These are phyloP conservation scores for Coleophora deauratella DNA, from an alignment of 2,888 invertebrate genomes.

Conservation along the genomic window DNA sequence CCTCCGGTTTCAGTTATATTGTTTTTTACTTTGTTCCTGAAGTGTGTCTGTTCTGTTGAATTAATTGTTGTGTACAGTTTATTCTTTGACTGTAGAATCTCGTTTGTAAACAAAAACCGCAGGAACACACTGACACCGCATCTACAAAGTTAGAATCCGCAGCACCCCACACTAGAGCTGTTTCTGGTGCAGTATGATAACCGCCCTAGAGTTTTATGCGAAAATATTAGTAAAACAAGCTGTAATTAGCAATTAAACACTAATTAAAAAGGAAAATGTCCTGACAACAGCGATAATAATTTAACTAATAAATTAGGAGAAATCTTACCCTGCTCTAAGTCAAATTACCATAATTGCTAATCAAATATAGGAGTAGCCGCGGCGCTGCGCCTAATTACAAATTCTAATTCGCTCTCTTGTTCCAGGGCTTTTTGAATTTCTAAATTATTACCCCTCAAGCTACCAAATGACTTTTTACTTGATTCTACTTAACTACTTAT, in stretches of 20 bases:
- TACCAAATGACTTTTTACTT: slow-evolving; percentile 50
- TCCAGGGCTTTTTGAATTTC: slow-evolving; percentile 69
- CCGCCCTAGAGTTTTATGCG: too few relatives aligned
- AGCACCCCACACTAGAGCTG: too few relatives aligned
- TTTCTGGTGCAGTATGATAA: too few relatives aligned
- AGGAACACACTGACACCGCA: too few relatives aligned
- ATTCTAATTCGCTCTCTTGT: slow-evolving; percentile 72
- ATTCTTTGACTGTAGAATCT: too few relatives aligned
- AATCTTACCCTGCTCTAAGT: slow-evolving; percentile 71
- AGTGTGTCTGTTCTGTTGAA: too few relatives aligned
- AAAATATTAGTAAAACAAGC: background rate
- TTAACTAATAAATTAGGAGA: slow-evolving; percentile 70
- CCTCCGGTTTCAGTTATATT: too few relatives aligned
- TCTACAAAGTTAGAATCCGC: too few relatives aligned
- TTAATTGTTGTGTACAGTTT: too few relatives aligned
- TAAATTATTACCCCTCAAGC: slow-evolving; percentile 60
- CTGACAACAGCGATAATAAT: slow-evolving; percentile 54
- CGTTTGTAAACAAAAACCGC: too few relatives aligned
- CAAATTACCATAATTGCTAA: slow-evolving; percentile 74
- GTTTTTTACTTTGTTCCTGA: too few relatives aligned
- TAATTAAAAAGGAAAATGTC: slow-evolving; percentile 27
- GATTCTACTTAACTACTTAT: slow-evolving; percentile 1
- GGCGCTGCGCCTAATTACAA: slow-evolving; percentile 66
- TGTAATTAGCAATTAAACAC: slow-evolving; percentile 17
- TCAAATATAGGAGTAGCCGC: slow-evolving; percentile 69